Percentiles rank a stretch among this genome's conserved stretches.
Conservation (phyloP, 2,797 vertebrate genomes). For the Petrocephalus sullivani region DNA sequence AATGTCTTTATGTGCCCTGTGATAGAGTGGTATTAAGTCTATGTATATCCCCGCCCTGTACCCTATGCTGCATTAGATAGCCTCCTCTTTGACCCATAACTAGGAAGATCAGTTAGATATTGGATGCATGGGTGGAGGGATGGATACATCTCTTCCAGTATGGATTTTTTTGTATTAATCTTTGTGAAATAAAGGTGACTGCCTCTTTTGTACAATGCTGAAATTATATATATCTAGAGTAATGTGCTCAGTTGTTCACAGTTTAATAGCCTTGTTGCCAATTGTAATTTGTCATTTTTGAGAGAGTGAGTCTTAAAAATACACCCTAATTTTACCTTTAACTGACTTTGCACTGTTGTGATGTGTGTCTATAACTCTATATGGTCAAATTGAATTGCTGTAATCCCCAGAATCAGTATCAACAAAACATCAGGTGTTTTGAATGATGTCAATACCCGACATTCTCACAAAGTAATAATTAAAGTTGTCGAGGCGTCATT, state of each 20-base stretch:
- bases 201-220: not conserved
- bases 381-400: not conserved
- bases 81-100: not conserved
- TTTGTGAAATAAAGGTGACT: not conserved
- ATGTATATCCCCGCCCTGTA: not conserved
- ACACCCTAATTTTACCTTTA: not conserved
- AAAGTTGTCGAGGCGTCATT: not conserved
- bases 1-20: not conserved
- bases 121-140: not conserved
- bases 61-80: not conserved
- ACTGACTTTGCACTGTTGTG: not conserved
- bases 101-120: not conserved
- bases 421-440: not conserved
- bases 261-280: not conserved
- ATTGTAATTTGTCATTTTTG: not conserved
- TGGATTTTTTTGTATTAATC: not conserved
- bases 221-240: not conserved
- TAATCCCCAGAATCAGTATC: not conserved
- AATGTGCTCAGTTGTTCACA: not conserved
- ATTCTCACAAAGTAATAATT: not conserved
- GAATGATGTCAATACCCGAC: not conserved
- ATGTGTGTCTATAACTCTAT: not conserved
- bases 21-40: not conserved
- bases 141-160: not conserved
- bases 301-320: not conserved